Evolutionary conservation across 2,797 vertebrate species (phyloP).

Genomic region (Danio aesculapii): DNA sequence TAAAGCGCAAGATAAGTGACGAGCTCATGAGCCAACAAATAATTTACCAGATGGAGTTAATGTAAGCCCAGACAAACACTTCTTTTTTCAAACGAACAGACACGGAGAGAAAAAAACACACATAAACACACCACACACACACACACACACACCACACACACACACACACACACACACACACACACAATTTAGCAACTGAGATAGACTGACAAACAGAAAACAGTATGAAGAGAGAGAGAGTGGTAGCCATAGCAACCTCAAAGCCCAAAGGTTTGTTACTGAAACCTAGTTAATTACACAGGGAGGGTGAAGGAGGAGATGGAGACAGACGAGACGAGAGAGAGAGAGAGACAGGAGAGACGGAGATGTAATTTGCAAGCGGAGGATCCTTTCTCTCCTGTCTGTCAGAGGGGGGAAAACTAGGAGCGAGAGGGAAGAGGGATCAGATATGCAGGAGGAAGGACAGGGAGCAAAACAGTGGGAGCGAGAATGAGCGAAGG

Average conservation of each 20-base stretch:
- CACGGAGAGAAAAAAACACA: constrained; percentile 22
- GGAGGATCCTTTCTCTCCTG: constrained; percentile 42
- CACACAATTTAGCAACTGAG: constrained; percentile 42
- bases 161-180: constrained; percentile 35
- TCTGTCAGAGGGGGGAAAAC: constrained; percentile 49
- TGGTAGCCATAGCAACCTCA: constrained; percentile 81
- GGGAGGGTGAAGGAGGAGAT: constrained; percentile 50
- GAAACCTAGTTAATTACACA: constrained; percentile 83
- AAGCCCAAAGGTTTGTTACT: constrained; percentile 85
- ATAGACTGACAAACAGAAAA: constrained; percentile 50
- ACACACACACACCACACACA: constrained; percentile 38
- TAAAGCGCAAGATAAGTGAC: constrained; percentile 56
- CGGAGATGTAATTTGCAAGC: constrained; percentile 48
- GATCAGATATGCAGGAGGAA: constrained; percentile 53
- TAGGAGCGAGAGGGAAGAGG: constrained; percentile 38
- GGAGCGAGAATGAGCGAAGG: constrained; percentile 48
- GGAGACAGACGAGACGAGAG: constrained; percentile 50
- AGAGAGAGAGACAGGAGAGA: constrained; percentile 37
- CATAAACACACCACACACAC: constrained; percentile 26
- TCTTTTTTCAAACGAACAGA: constrained; percentile 28
- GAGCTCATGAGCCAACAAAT: constrained; percentile 46
- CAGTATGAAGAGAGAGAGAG: constrained; percentile 71
- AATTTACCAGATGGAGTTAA: constrained; percentile 48
- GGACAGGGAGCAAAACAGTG: constrained; percentile 51
- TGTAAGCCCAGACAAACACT: constrained; percentile 35